Percentiles rank a stretch among this genome's conserved stretches.
phyloP scores from a whole-genome alignment of 2,888 invertebrate species.

The Acleris literana region DNA sequence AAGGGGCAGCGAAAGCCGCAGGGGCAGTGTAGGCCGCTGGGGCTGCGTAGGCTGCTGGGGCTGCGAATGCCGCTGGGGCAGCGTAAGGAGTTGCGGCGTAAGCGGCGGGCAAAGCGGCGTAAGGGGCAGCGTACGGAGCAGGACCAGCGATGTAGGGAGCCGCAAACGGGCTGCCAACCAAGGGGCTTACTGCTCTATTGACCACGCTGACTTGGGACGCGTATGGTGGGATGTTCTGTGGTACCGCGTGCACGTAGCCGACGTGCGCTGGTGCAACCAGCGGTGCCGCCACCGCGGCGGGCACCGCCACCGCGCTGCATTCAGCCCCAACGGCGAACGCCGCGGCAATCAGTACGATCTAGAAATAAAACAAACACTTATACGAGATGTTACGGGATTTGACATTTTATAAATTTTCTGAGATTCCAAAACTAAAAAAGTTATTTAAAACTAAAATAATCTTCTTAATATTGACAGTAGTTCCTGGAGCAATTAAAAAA shows the following conservation, averaged over 20 bases:
- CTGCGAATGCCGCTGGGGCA: conserved; percentile 37
- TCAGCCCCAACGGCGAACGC: conserved; percentile 65
- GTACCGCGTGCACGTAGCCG: conserved; percentile 83
- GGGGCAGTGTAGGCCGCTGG: conserved; percentile 43
- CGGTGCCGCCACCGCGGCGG: conserved; percentile 65
- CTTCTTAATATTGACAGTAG: too few relatives aligned
- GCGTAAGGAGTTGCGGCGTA: conserved; percentile 35
- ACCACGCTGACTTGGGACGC: conserved; percentile 84
- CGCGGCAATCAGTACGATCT: conserved; percentile 76
- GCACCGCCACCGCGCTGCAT: conserved; percentile 61
- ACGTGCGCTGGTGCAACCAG: conserved; percentile 81
- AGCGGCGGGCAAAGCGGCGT: conserved; percentile 43
- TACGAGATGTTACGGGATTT: not conserved
- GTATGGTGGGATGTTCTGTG: conserved; percentile 85
- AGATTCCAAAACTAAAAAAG: too few relatives aligned
- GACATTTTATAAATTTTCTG: too few relatives aligned
- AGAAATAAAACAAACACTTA: conserved; percentile 39
- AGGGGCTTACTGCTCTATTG: conserved; percentile 68
- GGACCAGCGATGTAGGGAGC: conserved; percentile 46
- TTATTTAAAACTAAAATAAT: too few relatives aligned
- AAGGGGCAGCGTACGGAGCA: conserved; percentile 50
- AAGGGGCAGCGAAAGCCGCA: conserved; percentile 45
- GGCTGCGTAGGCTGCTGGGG: conserved; percentile 34
- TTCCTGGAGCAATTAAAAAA: too few relatives aligned
- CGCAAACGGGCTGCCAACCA: conserved; percentile 62